These are phyloP conservation scores for Pogonophryne albipinna DNA, from an alignment of 2,797 vertebrate genomes.

Conservation along the genomic window DNA sequence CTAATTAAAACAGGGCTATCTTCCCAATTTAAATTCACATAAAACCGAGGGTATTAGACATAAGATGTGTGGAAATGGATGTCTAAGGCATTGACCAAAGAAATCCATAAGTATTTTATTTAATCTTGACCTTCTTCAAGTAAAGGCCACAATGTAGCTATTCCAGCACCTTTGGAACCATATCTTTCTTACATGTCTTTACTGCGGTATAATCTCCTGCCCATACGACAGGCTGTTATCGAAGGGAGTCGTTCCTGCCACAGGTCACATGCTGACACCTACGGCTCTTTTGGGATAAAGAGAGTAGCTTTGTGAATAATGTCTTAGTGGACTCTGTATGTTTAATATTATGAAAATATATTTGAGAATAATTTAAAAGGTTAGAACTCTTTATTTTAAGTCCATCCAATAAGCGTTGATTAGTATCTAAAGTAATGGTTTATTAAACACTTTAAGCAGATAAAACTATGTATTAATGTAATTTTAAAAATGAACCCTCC, in stretches of 20 bases:
- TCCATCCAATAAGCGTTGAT: background rate
- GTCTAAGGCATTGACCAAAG: background rate
- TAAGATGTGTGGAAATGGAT: slow-evolving; percentile 20
- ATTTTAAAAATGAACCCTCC: background rate
- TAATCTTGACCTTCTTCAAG: slow-evolving; percentile 27
- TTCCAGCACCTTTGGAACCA: background rate
- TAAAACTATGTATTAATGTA: background rate
- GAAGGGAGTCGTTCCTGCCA: background rate
- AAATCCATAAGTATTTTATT: background rate
- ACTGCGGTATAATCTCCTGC: slow-evolving; percentile 5
- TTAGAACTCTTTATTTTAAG: background rate
- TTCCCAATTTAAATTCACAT: slow-evolving; percentile 46
- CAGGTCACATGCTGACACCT: background rate
- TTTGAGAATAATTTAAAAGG: background rate
- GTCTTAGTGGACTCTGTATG: background rate
- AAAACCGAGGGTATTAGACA: slow-evolving; percentile 20
- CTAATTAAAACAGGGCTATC: slow-evolving; percentile 66
- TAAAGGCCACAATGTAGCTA: slow-evolving; percentile 9
- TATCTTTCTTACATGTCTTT: background rate
- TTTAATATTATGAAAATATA: background rate
- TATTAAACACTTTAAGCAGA: background rate
- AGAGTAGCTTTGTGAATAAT: background rate
- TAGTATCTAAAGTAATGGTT: background rate
- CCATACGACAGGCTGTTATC: slow-evolving; percentile 11
- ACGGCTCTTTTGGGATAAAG: background rate